Evolutionary conservation across 2,888 invertebrate species (phyloP).

Genomic region (Macrostomum cliftonense): DNA sequence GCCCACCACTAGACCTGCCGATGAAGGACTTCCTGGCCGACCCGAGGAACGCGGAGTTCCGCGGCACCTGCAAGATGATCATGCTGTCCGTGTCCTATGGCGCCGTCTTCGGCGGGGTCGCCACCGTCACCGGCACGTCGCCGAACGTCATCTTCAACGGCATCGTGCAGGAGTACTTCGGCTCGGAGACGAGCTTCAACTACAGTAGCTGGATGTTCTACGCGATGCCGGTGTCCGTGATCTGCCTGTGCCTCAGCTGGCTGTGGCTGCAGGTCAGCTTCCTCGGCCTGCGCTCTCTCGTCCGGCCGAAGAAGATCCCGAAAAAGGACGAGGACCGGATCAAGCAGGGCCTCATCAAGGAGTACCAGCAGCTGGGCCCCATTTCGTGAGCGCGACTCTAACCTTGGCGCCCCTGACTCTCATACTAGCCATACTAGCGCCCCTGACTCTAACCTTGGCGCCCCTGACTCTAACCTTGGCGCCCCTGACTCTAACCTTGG

Average conservation of each 20-base stretch:
- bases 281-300: constrained; percentile 9
- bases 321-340: background rate
- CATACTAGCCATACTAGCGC: no score
- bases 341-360: background rate
- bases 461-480: no score
- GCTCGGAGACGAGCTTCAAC: constrained; percentile 12
- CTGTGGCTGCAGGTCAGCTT: constrained; percentile 48
- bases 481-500: no score
- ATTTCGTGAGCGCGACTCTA: background rate
- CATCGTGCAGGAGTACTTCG: background rate
- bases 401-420: no score
- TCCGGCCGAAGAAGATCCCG: background rate
- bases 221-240: constrained; percentile 60
- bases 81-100: constrained; percentile 23
- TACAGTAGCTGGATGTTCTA: constrained; percentile 54
- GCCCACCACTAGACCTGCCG: background rate
- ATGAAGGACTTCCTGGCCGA: background rate
- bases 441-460: no score
- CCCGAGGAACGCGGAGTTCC: constrained; percentile 8
- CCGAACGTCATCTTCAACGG: constrained; percentile 65
- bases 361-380: background rate
- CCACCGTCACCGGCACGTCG: constrained; percentile 58
- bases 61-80: constrained; percentile 17
- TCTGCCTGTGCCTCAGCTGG: constrained; percentile 58
- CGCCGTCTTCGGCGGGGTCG: constrained; percentile 45